These are phyloP conservation scores for Trisateles emortualis DNA, from an alignment of 2,888 invertebrate species.

Conservation along the genomic window DNA sequence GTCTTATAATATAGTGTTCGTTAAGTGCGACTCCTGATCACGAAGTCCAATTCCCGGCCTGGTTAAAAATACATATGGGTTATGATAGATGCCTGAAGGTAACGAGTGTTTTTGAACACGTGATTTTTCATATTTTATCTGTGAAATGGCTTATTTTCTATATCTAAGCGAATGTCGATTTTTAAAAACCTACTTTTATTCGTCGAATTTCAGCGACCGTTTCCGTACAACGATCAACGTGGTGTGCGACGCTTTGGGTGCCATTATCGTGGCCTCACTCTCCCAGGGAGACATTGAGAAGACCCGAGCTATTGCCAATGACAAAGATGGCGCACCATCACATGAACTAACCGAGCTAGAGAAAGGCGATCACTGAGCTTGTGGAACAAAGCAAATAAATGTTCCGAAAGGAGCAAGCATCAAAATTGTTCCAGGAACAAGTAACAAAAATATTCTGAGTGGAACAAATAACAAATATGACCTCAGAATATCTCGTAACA, in stretches of 20 bases:
- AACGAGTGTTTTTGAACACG: no score
- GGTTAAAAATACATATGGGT: no score
- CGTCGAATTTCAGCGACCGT: conserved; percentile 89
- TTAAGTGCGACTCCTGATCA: no score
- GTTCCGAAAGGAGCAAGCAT: not conserved
- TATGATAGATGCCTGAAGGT: no score
- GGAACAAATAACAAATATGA: not conserved
- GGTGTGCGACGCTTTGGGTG: conserved; percentile 97
- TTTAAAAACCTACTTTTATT: not conserved
- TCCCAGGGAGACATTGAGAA: conserved; percentile 90
- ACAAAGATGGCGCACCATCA: conserved; percentile 81
- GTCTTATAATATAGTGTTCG: no score
- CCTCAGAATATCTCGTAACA: not conserved
- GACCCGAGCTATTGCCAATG: conserved; percentile 73
- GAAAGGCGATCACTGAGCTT: conserved; percentile 76
- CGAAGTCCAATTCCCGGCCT: no score
- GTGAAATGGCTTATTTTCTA: no score
- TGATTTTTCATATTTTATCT: no score
- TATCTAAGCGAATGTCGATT: no score
- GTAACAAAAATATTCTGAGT: not conserved
- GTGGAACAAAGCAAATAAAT: not conserved
- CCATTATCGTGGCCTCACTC: conserved; percentile 95
- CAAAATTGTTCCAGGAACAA: conserved; percentile 1
- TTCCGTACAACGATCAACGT: conserved; percentile 97
- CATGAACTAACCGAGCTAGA: conserved; percentile 90